These are phyloP conservation scores for Vulpes lagopus DNA, from an alignment of 2,113 vertebrate species.

Conservation along the genomic window DNA sequence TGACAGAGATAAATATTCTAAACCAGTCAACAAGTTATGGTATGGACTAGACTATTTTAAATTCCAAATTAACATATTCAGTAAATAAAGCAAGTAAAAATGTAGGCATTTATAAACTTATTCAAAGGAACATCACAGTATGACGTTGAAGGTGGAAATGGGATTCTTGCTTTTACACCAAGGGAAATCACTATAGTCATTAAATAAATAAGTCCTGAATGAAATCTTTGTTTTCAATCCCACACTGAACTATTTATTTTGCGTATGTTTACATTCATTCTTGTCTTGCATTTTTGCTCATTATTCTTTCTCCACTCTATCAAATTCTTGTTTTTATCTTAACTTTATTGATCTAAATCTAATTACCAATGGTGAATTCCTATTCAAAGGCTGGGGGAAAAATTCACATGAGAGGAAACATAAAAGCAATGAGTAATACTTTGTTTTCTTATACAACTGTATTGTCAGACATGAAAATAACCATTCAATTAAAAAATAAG, in stretches of 20 bases:
- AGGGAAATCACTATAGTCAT: not conserved
- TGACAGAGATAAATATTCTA: not conserved
- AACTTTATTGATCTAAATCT: not conserved
- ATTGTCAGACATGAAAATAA: constrained; percentile 18
- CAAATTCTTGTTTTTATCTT: not conserved
- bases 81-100: not conserved
- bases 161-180: not conserved
- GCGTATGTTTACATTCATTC: not conserved
- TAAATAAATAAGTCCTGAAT: not conserved
- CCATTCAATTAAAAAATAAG: constrained; percentile 4
- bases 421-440: not conserved
- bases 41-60: not conserved
- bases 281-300: not conserved
- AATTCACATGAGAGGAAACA: not conserved
- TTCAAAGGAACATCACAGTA: not conserved
- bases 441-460: not conserved
- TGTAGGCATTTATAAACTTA: not conserved
- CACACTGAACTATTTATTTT: not conserved
- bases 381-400: not conserved
- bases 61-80: not conserved
- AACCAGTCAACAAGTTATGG: not conserved
- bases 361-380: not conserved
- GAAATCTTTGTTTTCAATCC: not conserved
- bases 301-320: not conserved
- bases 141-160: not conserved